Conservation (phyloP, 2,113 vertebrate species). For the Chloropsis hardwickii region DNA sequence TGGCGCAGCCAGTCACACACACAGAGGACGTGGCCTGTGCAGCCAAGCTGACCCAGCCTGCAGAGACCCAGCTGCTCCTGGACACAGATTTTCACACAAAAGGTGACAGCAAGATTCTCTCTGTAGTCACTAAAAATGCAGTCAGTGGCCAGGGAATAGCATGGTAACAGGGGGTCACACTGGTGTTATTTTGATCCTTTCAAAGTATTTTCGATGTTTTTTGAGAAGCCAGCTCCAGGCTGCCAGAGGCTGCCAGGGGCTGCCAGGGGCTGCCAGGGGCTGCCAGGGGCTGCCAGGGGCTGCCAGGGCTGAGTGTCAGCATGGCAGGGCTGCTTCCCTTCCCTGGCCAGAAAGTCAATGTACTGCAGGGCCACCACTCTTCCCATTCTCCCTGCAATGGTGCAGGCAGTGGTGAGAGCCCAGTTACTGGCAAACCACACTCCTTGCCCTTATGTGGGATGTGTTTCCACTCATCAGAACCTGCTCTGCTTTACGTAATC, state of each 20-base stretch:
- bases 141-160: too few relatives aligned
- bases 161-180: rapidly evolving
- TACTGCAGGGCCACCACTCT: neutral
- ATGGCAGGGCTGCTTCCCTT: neutral
- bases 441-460: rapidly evolving
- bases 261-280: too few relatives aligned
- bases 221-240: neutral
- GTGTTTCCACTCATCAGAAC: neutral
- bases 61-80: rapidly evolving
- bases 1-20: too few relatives aligned
- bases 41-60: rapidly evolving
- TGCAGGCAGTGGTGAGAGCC: neutral
- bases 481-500: neutral
- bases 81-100: too few relatives aligned
- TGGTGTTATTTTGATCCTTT: neutral
- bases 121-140: neutral
- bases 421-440: neutral
- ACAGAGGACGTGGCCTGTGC: rapidly evolving
- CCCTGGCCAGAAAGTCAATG: neutral
- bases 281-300: neutral
- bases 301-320: neutral
- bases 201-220: neutral
- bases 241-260: too few relatives aligned
- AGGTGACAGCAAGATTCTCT: rapidly evolving
- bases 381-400: rapidly evolving